Evolutionary conservation across 2,797 vertebrate genomes (phyloP), one percentile per base, ranked within the genome.

Genomic region (Tamandua tetradactyla): DNA sequence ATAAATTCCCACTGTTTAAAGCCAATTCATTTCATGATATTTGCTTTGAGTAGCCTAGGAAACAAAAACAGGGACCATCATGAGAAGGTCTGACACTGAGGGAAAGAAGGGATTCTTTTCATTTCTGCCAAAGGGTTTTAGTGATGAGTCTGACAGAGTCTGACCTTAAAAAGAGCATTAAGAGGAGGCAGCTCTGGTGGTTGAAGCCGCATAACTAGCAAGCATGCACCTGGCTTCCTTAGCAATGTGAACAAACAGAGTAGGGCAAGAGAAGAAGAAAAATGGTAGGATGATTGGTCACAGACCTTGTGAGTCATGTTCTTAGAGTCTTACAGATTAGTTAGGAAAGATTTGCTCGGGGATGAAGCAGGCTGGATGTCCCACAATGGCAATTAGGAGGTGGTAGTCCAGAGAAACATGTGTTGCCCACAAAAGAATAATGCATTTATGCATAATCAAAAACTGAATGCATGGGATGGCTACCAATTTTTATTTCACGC

Each of bases 391-490:
- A 95, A 61, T 82, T 68, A 93, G 27, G 37, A 52, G 61, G 44
- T 78, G 61, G 62, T 64, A 84, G 81, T 81, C 25, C 7, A 18
- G 66, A 88, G 61, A 83, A 71, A 75, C 47, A 94, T 57, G 57
- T 81, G 72, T 59, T 72, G 93, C 74, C 18, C 55, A 18, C 17
- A 47, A 86, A 80, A 93, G 52, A 94, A 95, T 80, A 86, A 76
- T 49, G 44, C 25, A 75, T 71, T 87, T 47, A 66, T 66, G 25
- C 64, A 80, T 68, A 95, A 94, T 88, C 37, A 90, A 57, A 86
- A 69, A 74, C 42, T 32, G 57, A 93, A 52, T 27, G 44, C 37
- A 64, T 23, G 52, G 37, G 62, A 87, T 11, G 7, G 61, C n/a
- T 83, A 80, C 75, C 81, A 85, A 79, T 89, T 85, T 92, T 80